These are phyloP conservation scores for Aphelenchoides avenae DNA, from an alignment of 1,140 invertebrate genomes.

Conservation along the genomic window DNA sequence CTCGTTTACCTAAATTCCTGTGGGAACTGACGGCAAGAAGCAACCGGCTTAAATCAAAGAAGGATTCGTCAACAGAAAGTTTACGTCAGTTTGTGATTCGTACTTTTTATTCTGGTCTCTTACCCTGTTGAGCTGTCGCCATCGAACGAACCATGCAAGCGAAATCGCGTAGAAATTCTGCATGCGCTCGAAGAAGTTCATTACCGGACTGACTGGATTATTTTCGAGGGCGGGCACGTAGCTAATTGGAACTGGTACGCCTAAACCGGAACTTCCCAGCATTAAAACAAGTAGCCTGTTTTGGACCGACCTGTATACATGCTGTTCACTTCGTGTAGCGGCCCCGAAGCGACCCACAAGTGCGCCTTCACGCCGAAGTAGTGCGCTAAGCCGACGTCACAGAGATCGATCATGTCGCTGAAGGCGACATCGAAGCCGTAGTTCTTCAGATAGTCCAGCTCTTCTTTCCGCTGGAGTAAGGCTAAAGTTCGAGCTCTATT, in stretches of 20 bases:
- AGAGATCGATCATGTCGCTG: slow-evolving; percentile 35
- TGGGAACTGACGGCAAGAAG: not conserved
- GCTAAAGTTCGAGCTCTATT: slow-evolving; percentile 16
- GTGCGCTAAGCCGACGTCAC: slow-evolving; percentile 31
- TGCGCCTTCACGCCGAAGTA: slow-evolving; percentile 19
- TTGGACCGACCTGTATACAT: slow-evolving; percentile 23
- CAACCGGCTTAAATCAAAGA: not conserved
- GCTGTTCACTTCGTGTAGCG: slow-evolving; percentile 16
- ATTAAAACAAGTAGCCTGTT: too few relatives aligned
- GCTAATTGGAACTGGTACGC: too few relatives aligned
- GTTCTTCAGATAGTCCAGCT: slow-evolving; percentile 27
- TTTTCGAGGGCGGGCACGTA: too few relatives aligned
- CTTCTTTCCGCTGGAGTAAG: slow-evolving; percentile 31
- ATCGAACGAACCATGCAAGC: too few relatives aligned
- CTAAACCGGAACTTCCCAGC: too few relatives aligned
- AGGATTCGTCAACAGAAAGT: not conserved
- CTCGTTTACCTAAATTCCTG: slow-evolving; percentile 35
- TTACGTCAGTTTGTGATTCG: too few relatives aligned
- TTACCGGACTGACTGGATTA: too few relatives aligned
- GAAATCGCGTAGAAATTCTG: too few relatives aligned
- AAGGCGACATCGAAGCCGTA: slow-evolving; percentile 40
- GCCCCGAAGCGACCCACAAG: slow-evolving; percentile 38
- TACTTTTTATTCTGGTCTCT: too few relatives aligned
- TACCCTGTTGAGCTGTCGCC: slow-evolving; percentile 3
- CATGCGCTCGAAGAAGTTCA: too few relatives aligned